Base-by-base conservation (phyloP, 1,140 invertebrate species). In the Drosophila nebulosa region DNA sequence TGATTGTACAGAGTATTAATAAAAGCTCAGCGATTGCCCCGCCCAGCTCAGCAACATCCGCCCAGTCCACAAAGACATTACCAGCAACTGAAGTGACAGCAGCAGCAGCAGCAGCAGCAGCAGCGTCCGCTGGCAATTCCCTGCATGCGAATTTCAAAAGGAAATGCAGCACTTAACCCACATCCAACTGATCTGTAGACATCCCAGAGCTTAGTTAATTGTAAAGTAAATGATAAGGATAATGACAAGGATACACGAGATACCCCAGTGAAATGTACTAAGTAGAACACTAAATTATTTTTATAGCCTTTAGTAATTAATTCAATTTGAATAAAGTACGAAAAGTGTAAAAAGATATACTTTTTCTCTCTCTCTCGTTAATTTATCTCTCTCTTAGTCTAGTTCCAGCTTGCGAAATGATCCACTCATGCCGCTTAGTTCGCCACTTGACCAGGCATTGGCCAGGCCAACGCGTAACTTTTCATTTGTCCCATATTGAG, bases 1-100 rank as follows among this genome's bases (percentile, higher is more conserved):
- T 94, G 69, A 94, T 94, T 68, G 94, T 94, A n/a, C 94, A 94
- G 89, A 94, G 93, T 84, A 94, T 94, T 64, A 93, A 92, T 64
- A 91, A 80, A 61, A 88, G 68, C 12, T 78, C 72, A 46, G 27
- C 78, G 24, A 71, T 35, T 53, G 63, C 59, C 21, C 39, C 58
- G 22, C 39, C 75, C 18, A n/a, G 27, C 27, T 9, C 27, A 30
- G 5, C 74, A 4, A 24, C 65, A 52, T 57, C 71, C 16, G 27
- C 64, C 16, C 39, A 42, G 55, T 58, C 74, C 53, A 50, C 61
- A 26, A 65, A 57, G 16, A 62, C 64, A 3, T 46, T 73, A 52
- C 27, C 67, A 21, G 7, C 9, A 12, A 2, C 27, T 30, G 14
- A 30, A 0, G 39, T 5, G 12, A 24, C 39, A 6, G 55, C 60